phyloP scores from a whole-genome alignment of 2,888 invertebrate species.

The Xanthorhoe designata region DNA sequence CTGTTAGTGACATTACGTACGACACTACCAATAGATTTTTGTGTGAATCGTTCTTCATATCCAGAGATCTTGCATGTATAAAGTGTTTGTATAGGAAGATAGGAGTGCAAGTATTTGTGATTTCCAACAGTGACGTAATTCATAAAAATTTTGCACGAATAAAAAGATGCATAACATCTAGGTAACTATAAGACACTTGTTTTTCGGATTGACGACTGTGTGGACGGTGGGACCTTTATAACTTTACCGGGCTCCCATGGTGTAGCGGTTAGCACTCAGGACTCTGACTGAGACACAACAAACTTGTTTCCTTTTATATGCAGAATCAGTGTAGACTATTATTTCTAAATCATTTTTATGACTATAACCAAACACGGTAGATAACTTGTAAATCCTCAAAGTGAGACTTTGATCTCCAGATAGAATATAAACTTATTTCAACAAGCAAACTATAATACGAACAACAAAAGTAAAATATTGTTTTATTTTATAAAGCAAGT shows the following conservation, averaged over 20 bases:
- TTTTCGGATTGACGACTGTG: too few relatives aligned
- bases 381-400: too few relatives aligned
- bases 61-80: slow-evolving; percentile 7
- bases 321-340: not conserved
- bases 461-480: not conserved
- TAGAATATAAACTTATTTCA: too few relatives aligned
- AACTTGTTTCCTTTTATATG: not conserved
- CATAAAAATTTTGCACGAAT: not conserved
- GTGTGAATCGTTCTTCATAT: slow-evolving; percentile 16
- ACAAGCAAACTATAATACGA: not conserved
- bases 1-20: slow-evolving; percentile 21
- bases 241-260: too few relatives aligned
- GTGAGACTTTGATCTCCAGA: too few relatives aligned
- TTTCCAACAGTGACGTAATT: not conserved
- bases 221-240: too few relatives aligned
- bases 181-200: too few relatives aligned
- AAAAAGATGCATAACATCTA: not conserved
- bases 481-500: not conserved
- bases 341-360: too few relatives aligned
- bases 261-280: too few relatives aligned
- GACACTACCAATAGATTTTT: slow-evolving; percentile 3
- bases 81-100: slow-evolving; percentile 7
- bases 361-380: too few relatives aligned
- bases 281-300: not conserved
- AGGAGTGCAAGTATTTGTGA: not conserved